phyloP scores from a whole-genome alignment of 2,888 invertebrate genomes.

The Trypoxylon attenuatum region DNA sequence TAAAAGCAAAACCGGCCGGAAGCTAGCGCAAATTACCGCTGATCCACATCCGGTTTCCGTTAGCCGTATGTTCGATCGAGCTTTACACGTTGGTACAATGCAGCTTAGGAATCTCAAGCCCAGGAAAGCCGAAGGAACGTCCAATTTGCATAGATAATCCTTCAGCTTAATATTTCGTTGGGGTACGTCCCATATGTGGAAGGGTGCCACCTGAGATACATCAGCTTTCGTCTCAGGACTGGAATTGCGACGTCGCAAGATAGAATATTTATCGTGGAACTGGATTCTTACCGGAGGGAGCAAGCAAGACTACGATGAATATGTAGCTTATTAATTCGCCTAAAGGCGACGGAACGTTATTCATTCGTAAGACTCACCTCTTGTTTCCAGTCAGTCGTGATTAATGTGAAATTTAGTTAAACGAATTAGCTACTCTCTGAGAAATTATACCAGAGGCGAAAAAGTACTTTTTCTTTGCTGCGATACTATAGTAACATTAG shows the following conservation, averaged over 20 bases:
- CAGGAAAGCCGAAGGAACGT: slow-evolving; percentile 2
- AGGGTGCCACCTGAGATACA: slow-evolving; percentile 35
- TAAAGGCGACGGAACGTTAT: no score
- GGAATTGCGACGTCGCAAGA: slow-evolving; percentile 39
- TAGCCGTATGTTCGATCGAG: slow-evolving; percentile 3
- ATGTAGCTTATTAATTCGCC: no score
- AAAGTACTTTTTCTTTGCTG: no score
- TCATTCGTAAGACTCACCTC: no score
- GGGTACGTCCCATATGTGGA: neutral
- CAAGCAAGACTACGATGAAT: neutral
- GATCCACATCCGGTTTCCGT: neutral
- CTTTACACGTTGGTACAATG: neutral
- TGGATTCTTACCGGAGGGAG: no score
- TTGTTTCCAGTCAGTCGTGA: no score
- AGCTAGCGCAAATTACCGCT: neutral
- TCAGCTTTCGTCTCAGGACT: slow-evolving; percentile 46
- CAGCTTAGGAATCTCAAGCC: neutral
- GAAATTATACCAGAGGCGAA: no score
- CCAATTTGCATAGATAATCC: slow-evolving; percentile 44
- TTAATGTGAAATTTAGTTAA: no score
- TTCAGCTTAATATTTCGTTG: slow-evolving; percentile 36
- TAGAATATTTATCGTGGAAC: slow-evolving; percentile 58
- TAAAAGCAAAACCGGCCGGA: neutral
- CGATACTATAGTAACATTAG: no score
- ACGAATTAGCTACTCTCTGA: no score